phyloP scores from a whole-genome alignment of 2,888 invertebrate species.

The Notocelia uddmanniana region DNA sequence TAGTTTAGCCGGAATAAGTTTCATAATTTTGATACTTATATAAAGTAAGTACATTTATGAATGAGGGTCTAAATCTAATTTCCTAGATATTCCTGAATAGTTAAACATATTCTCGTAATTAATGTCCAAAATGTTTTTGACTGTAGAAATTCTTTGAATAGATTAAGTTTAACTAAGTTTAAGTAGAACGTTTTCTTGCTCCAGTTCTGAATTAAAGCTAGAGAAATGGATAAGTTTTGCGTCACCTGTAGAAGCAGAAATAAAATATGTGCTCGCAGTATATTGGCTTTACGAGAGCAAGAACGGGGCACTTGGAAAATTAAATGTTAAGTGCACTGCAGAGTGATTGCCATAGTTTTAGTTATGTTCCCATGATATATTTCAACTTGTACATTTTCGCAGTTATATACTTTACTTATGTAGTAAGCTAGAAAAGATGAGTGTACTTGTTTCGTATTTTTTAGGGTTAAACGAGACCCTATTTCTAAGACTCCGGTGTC shows the following conservation, averaged over 20 bases:
- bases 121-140: slow-evolving; percentile 2
- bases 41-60: too few relatives aligned
- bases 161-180: slow-evolving; percentile 31
- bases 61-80: background rate
- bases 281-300: slow-evolving; percentile 32
- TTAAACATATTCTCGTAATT: background rate
- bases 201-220: slow-evolving; percentile 25
- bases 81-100: background rate
- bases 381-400: background rate
- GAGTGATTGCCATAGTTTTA: slow-evolving; percentile 11
- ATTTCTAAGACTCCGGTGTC: too few relatives aligned
- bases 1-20: too few relatives aligned
- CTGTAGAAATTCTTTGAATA: background rate
- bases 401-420: too few relatives aligned
- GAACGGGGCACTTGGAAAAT: slow-evolving; percentile 24
- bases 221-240: slow-evolving; percentile 38
- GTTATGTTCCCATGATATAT: slow-evolving; percentile 12
- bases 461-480: too few relatives aligned
- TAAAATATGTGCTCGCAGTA: slow-evolving; percentile 20
- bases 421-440: too few relatives aligned
- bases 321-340: slow-evolving; percentile 29
- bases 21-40: too few relatives aligned
- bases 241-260: slow-evolving; percentile 33
- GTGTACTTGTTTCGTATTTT: too few relatives aligned
- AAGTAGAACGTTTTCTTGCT: slow-evolving; percentile 37